Conservation (phyloP, 2,113 vertebrate species). For the Sciurus niger region DNA sequence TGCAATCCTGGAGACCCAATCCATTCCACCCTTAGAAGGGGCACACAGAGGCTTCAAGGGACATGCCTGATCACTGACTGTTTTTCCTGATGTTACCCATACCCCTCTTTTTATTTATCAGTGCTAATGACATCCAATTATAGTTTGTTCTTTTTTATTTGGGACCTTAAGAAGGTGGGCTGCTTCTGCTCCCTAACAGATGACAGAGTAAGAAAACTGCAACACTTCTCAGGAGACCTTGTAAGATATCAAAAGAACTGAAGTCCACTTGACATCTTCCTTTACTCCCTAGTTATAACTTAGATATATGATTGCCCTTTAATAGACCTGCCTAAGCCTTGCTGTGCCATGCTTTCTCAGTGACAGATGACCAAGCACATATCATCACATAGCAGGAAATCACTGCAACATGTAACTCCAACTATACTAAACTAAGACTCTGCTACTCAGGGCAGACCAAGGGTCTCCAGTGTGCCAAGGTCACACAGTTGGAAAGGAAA, state of each 20-base stretch:
- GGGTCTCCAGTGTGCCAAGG: background rate
- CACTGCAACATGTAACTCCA: background rate
- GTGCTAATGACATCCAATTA: background rate
- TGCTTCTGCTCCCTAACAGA: background rate
- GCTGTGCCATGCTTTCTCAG: background rate
- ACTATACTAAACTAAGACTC: background rate
- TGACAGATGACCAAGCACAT: constrained; percentile 32
- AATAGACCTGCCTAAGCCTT: constrained; percentile 34
- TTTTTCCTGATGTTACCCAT: constrained; percentile 8
- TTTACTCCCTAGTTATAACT: constrained; percentile 10
- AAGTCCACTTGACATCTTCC: background rate
- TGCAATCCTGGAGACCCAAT: background rate
- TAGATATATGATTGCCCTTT: constrained; percentile 14
- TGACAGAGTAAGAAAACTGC: background rate
- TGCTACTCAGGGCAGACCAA: background rate
- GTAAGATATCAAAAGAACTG: background rate
- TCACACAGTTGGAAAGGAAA: background rate
- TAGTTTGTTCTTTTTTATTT: background rate
- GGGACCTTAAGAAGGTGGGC: background rate
- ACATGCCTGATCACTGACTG: background rate
- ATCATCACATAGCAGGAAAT: background rate
- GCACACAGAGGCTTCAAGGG: background rate
- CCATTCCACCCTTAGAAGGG: background rate
- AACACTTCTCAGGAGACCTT: background rate
- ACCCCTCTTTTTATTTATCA: background rate